Conservation (phyloP, 2,113 vertebrate genomes). For the Salvator merianae region DNA sequence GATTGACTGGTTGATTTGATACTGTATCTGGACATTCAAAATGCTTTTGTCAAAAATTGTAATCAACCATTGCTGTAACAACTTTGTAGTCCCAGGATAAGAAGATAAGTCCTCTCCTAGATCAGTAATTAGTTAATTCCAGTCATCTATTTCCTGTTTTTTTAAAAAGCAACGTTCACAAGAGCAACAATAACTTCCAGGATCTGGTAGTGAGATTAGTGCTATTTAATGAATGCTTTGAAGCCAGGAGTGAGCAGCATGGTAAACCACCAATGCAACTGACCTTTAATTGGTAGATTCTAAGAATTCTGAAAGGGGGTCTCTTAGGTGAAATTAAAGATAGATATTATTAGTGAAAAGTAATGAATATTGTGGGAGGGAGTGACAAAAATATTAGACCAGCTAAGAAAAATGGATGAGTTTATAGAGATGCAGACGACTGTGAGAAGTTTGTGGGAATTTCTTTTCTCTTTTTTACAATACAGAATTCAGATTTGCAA, state of each 20-base stretch:
- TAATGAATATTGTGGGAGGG: background rate
- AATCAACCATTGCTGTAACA: background rate
- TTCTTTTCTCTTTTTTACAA: background rate
- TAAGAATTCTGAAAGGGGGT: background rate
- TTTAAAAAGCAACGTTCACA: no score
- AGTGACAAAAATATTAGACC: background rate
- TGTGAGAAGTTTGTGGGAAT: background rate
- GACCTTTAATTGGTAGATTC: background rate
- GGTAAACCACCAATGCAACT: background rate
- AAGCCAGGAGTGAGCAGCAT: background rate
- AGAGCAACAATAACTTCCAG: no score
- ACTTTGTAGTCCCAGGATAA: background rate
- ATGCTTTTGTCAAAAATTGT: no score
- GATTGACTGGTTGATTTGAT: no score
- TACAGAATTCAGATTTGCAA: background rate
- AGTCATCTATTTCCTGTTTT: no score
- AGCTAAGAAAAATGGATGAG: background rate
- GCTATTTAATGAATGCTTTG: background rate
- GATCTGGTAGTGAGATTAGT: background rate
- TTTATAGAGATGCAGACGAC: background rate
- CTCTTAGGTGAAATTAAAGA: background rate
- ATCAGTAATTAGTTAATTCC: no score
- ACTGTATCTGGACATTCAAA: no score
- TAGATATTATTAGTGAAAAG: background rate
- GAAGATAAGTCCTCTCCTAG: no score